Base-by-base conservation (phyloP, 2,113 vertebrate species). In the Catagonus wagneri region DNA sequence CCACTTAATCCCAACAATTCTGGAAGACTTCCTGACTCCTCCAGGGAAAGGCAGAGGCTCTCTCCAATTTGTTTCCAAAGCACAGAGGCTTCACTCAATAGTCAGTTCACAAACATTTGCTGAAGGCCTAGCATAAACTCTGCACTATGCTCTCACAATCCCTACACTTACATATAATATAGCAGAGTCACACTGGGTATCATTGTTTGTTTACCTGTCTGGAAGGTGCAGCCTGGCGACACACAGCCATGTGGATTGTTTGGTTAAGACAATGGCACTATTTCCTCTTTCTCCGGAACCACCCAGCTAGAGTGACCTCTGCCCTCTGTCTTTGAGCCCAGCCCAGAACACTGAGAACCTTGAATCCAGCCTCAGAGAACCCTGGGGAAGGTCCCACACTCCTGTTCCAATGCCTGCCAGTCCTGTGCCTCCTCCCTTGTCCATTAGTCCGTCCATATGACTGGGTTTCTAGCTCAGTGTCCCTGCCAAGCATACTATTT, bases 161-260 rank as follows among this genome's bases (percentile, higher is more conserved):
- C 27, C 92, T 92, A 16, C n/a, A 83, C 27, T 90, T 75, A 32
- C 23, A 34, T 52, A 56, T 93, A 34, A 80, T 79, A 83, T 15
- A 85, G 66, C 44, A 83, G 34, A 69, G 54, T 74, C 83, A 93
- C 32, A 56, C 58, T 56, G 8, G 60, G 44, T 56, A 50, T 94
- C 63, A 54, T 78, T 96, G 68, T 87, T 71, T 96, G 78, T 89
- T 94, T 89, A 90, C 81, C 94, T 88, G n/a, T 95, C 96, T 97
- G 86, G 27, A 94, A 71, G 78, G 83, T 71, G 27, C 83, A 93
- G 91, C 69, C 91, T 94, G 93, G 91, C 27, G 60, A 95, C 94
- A 97, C 72, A 78, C 22, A 94, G 78, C 63, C 81, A 3, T 83
- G 32, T 93, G 89, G 63, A 95, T 89, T 97, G 93, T 97, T 97